A percentile compares a stretch with the other conserved stretches of the same genome.
Conservation (phyloP, 2,888 invertebrate genomes). For the Tipula helvola region DNA sequence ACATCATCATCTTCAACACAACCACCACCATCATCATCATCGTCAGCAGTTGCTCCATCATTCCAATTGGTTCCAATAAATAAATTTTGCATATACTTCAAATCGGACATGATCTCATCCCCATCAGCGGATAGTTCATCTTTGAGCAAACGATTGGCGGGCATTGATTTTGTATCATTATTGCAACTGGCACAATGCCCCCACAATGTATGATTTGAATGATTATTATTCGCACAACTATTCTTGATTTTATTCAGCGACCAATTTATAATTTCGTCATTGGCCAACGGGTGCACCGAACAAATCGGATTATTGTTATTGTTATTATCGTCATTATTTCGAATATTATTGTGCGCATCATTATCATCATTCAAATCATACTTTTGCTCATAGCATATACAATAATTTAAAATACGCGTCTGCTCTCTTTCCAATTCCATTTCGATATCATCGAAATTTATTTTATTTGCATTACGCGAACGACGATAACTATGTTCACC, state of each 20-base stretch:
- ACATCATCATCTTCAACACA: constrained; percentile 11
- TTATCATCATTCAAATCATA: constrained; percentile 9
- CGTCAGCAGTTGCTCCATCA: constrained; percentile 17
- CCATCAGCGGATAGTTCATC: constrained; percentile 27
- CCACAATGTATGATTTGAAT: constrained; percentile 25
- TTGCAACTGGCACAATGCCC: constrained; percentile 28
- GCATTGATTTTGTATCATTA: constrained; percentile 24
- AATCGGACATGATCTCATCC: constrained; percentile 30
- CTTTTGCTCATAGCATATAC: neutral
- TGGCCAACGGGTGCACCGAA: neutral
- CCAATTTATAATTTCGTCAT: constrained; percentile 19
- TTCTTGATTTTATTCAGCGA: constrained; percentile 25
- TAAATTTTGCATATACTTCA: constrained; percentile 28
- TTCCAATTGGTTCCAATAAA: constrained; percentile 23
- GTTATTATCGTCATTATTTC: neutral
- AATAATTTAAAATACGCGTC: neutral
- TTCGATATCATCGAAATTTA: constrained; percentile 1
- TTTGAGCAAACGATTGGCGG: constrained; percentile 25
- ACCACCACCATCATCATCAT: constrained; percentile 16
- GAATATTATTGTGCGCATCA: constrained; percentile 11
- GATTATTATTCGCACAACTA: constrained; percentile 22
- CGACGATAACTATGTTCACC: neutral
- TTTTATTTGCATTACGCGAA: neutral
- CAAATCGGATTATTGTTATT: neutral
- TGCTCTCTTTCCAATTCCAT: constrained; percentile 10